Conservation (phyloP, 2,888 invertebrate genomes). For the Panorpa germanica region DNA sequence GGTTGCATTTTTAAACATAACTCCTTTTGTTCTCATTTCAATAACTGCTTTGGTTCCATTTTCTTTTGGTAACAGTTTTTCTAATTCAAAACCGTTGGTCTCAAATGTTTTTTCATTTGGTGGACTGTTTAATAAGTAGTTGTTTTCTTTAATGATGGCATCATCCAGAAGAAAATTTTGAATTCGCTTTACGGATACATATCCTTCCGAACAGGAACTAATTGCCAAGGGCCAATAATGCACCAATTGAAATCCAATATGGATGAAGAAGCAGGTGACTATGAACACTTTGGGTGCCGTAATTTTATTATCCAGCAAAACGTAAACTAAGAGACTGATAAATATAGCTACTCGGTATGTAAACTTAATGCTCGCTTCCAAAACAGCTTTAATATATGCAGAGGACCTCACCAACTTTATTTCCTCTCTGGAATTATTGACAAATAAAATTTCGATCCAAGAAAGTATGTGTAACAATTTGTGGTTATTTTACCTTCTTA, state of each 20-base stretch:
- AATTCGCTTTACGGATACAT: conserved; percentile 39
- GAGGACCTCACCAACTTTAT: conserved; percentile 24
- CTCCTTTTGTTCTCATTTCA: conserved; percentile 13
- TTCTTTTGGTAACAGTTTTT: conserved; percentile 25
- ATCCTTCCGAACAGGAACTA: conserved; percentile 38
- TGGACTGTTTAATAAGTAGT: conserved; percentile 14
- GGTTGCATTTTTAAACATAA: conserved; percentile 17
- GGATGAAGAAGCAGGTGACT: conserved; percentile 37
- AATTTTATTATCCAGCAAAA: conserved; percentile 30
- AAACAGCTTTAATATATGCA: conserved; percentile 25
- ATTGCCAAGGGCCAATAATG: conserved; percentile 31
- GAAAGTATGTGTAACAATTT: conserved; percentile 5
- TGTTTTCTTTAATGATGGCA: conserved; percentile 18
- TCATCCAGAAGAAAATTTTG: conserved; percentile 29
- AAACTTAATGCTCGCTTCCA: conserved; percentile 30
- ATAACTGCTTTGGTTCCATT: conserved; percentile 16
- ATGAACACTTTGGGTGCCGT: conserved; percentile 42
- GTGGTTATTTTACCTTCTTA: conserved; percentile 40
- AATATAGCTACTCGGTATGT: conserved; percentile 34
- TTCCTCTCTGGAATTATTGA: conserved; percentile 21
- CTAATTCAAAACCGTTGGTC: conserved; percentile 10
- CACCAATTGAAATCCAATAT: conserved; percentile 32
- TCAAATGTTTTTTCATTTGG: conserved; percentile 17
- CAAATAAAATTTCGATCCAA: too few species aligned
- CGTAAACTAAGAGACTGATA: conserved; percentile 32